A percentile compares a stretch with the other conserved stretches of the same genome.
Evolutionary conservation across 2,113 vertebrate genomes (phyloP).

Genomic region (Chunga burmeisteri): DNA sequence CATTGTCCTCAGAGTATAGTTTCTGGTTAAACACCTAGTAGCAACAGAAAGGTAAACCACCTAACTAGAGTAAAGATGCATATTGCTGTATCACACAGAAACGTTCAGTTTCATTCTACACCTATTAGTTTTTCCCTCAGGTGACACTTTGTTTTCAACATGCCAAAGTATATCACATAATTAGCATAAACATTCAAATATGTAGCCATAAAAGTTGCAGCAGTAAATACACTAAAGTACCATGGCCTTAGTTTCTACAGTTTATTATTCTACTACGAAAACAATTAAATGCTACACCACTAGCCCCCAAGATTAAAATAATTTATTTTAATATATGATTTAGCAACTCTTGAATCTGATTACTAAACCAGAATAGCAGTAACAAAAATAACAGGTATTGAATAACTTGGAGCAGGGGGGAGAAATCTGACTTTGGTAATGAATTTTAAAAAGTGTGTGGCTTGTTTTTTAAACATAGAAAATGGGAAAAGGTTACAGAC

Average conservation of each 20-base stretch:
- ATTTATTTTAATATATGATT: neutral
- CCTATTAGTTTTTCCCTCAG: neutral
- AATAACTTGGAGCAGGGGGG: neutral
- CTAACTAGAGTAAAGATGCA: neutral
- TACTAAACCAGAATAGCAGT: neutral
- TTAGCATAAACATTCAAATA: neutral
- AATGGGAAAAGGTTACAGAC: neutral
- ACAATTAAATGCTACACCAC: neutral
- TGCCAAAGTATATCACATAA: neutral
- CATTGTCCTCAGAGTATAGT: neutral
- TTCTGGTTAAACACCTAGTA: neutral
- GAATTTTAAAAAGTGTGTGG: neutral
- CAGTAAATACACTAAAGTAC: neutral
- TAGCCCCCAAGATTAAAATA: neutral
- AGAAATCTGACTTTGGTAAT: neutral
- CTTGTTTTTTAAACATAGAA: neutral
- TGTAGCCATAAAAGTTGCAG: fast-evolving
- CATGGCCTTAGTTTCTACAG: neutral
- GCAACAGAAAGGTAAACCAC: neutral
- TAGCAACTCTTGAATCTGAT: neutral
- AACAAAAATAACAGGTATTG: neutral
- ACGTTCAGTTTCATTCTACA: neutral
- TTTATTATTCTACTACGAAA: neutral
- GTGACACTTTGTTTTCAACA: neutral
- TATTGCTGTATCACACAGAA: neutral